Evolutionary conservation across 1,140 invertebrate species (phyloP).

Genomic region (Heliconius melpomene): DNA sequence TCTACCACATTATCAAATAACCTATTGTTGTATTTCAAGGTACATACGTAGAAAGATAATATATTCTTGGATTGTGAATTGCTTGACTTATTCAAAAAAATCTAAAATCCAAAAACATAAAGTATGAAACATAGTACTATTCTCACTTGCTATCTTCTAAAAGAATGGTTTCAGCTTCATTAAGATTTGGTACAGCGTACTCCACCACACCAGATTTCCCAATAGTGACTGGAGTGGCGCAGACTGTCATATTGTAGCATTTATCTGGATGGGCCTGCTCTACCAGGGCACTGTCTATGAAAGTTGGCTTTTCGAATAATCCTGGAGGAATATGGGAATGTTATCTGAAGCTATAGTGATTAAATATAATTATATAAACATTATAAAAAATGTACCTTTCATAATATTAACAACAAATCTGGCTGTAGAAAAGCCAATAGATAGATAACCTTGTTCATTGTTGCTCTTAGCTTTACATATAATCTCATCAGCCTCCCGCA

Average conservation of each 20-base stretch:
- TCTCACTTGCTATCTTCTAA: slow-evolving; percentile 62
- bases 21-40: too few relatives aligned
- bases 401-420: slow-evolving; percentile 64
- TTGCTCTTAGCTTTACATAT: slow-evolving; percentile 70
- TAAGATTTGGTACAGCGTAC: slow-evolving; percentile 59
- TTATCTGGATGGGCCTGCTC: slow-evolving; percentile 60
- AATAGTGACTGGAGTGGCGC: slow-evolving; percentile 63
- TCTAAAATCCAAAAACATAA: too few relatives aligned
- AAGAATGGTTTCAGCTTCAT: slow-evolving; percentile 50
- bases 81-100: too few relatives aligned
- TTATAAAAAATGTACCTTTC: slow-evolving; percentile 50
- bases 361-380: too few relatives aligned
- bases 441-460: slow-evolving; percentile 67
- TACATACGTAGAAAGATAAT: too few relatives aligned
- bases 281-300: slow-evolving; percentile 69
- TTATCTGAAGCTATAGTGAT: too few relatives aligned
- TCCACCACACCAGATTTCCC: slow-evolving; percentile 58
- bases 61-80: too few relatives aligned
- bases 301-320: slow-evolving; percentile 57
- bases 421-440: slow-evolving; percentile 67
- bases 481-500: slow-evolving; percentile 70
- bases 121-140: too few relatives aligned
- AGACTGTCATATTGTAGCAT: slow-evolving; percentile 60
- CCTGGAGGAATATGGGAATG: slow-evolving; percentile 38
- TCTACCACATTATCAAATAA: too few relatives aligned